Evolutionary conservation across 2,888 invertebrate species (phyloP), one percentile per base, ranked within the genome.

Genomic region (Cerceris rybyensis): DNA sequence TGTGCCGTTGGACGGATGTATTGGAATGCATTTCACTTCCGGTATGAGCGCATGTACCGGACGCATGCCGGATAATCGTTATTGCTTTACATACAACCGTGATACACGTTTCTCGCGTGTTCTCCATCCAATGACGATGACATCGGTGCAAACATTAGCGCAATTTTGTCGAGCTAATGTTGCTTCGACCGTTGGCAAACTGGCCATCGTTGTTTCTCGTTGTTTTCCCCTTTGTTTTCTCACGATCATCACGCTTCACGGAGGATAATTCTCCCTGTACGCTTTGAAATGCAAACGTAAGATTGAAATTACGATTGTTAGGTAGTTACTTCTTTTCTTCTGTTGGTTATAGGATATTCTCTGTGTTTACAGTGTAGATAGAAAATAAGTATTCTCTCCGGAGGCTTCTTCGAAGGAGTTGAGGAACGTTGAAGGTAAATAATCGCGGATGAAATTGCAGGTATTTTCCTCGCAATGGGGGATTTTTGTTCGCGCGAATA

Each of bases 11-110:
- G 70, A 78, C 84, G 85, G 81, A 84, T 84, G 84, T 82, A 83
- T 86, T 74, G 88, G 85, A 83, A 85, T 84, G 82, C 83, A 86
- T 86, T 83, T 87, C 78, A 86, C 82, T 88, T 89, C 89, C 89
- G 86, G 86, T 78, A 79, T 39, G 70, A 70, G 66, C 57, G 28
- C 63, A 67, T 28, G 28, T 28, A 28, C 28, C 58, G n/a, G 7
- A 14, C 63, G 66, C 66, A 74, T 70, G 58, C 52, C 68, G 65
- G 71, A 59, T 67, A 67, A 70, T 83, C 43, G 54, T 68, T 70
- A 67, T 83, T 75, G 76, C 64, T 82, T 55, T 59, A 66, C 63
- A 39, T 17, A 49, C 39, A 63, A 46, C 11, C 28, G 49, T n/a
- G 52, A 61, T 64, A 55, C 61, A 77, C 49, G 28, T 65, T 66